These are phyloP conservation scores for Portunus trituberculatus DNA, from an alignment of 1,140 invertebrate genomes.

Conservation along the genomic window DNA sequence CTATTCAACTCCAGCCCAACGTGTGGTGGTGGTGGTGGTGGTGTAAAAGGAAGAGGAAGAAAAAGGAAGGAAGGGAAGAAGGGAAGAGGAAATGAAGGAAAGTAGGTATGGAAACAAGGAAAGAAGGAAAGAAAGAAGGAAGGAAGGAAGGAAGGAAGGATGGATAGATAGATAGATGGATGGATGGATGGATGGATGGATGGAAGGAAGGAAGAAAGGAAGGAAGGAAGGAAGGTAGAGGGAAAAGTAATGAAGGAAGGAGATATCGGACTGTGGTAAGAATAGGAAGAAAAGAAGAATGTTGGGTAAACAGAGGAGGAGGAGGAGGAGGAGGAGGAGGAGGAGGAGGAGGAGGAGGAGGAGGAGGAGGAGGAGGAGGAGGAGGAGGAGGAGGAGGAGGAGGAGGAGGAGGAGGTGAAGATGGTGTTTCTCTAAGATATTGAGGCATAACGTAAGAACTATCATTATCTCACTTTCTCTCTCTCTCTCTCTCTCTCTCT, in stretches of 20 bases:
- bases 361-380: slow-evolving; percentile 16
- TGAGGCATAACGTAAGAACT: background rate
- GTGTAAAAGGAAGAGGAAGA: background rate
- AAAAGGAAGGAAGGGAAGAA: background rate
- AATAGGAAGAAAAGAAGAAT: background rate
- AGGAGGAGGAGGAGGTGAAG: too few relatives aligned
- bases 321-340: background rate
- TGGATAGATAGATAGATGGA: background rate
- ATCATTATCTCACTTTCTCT: background rate
- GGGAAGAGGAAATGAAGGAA: background rate
- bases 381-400: background rate
- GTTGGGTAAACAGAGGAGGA: background rate
- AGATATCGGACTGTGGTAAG: background rate
- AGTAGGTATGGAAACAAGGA: background rate
- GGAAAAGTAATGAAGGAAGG: background rate
- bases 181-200: background rate
- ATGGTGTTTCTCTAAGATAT: too few relatives aligned
- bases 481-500: background rate
- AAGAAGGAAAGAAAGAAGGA: slow-evolving; percentile 3
- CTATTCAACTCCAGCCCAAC: background rate
- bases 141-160: slow-evolving; percentile 19
- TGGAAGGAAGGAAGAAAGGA: slow-evolving; percentile 31
- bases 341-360: slow-evolving; percentile 17
- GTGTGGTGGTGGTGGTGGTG: background rate
- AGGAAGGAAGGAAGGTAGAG: background rate